Evolutionary conservation across 2,888 invertebrate species (phyloP).

Genomic region (Anorthoa munda): DNA sequence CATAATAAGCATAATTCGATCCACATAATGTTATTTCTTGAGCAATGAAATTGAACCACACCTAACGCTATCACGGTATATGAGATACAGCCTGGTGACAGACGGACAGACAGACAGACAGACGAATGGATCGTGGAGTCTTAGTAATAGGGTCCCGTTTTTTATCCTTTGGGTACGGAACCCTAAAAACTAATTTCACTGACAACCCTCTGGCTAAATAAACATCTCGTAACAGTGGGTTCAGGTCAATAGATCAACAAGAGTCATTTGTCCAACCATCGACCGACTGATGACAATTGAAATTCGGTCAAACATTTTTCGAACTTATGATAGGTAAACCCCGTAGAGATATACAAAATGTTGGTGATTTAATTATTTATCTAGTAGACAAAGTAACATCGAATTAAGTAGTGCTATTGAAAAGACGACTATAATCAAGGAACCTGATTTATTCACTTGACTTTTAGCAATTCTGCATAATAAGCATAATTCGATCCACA

Average conservation of each 20-base stretch:
- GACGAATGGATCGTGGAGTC: too few relatives aligned
- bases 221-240: background rate
- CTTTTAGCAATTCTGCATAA: slow-evolving; percentile 34
- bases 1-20: slow-evolving; percentile 33
- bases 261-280: slow-evolving; percentile 7
- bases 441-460: slow-evolving; percentile 26
- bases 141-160: too few relatives aligned
- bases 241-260: slow-evolving; percentile 14
- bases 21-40: background rate
- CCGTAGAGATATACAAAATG: slow-evolving; percentile 6
- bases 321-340: too few relatives aligned
- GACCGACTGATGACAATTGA: slow-evolving; percentile 20
- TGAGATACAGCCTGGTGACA: too few relatives aligned
- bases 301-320: too few relatives aligned
- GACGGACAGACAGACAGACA: too few relatives aligned
- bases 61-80: too few relatives aligned
- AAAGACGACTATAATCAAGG: background rate
- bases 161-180: too few relatives aligned
- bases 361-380: slow-evolving; percentile 16
- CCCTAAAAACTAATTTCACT: too few relatives aligned
- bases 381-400: background rate
- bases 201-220: background rate
- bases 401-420: slow-evolving; percentile 17
- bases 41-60: slow-evolving; percentile 10
- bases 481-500: slow-evolving; percentile 21